Evolutionary conservation across 2,797 vertebrate species (phyloP), one percentile per base, ranked within the genome.

Genomic region (Peromyscus eremicus): DNA sequence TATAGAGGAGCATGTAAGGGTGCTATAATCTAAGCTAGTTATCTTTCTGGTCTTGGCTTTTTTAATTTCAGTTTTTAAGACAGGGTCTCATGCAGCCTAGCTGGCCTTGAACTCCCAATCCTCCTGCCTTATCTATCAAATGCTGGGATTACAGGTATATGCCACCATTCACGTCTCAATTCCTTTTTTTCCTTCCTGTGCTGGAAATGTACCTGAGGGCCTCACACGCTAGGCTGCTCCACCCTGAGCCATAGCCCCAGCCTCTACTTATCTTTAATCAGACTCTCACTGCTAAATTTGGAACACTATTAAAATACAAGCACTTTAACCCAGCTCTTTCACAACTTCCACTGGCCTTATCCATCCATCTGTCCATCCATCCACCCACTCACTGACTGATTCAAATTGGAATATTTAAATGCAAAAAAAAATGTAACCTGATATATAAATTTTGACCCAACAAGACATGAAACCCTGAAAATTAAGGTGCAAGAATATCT

Each of bases 351-450:
- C 34, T 43, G 34, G 29, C 34, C 64, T 60, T 29, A 83, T 12
- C 27, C 37, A 32, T n/a, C 73, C 12, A 43, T 70, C 79, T 6
- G 25, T 21, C 77, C 4, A 5, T 70, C 46, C 46, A 46, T 46
- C 64, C 11, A 77, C 62, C 81, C 16, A 76, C 70, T 5, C 68
- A 71, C 77, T 4, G 19, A 37, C 52, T 94, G 10, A 8, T 83
- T 89, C 85, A 90, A 10, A 93, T 64, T 40, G 75, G 75, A 92
- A 21, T 75, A 92, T 75, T 83, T 86, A 93, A 95, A 95, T 83
- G 62, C 37, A 62, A 62, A 49, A 76, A 80, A 92, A 95, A 10
- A 70, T 19, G 32, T 46, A 87, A 64, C 27, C 25, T 21, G 62
- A n/a, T 84, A 88, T 94, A 87, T 64, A 89, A 57, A 75, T 37